Evolutionary conservation across 2,888 invertebrate genomes (phyloP).

Genomic region (Oscheius onirici): DNA sequence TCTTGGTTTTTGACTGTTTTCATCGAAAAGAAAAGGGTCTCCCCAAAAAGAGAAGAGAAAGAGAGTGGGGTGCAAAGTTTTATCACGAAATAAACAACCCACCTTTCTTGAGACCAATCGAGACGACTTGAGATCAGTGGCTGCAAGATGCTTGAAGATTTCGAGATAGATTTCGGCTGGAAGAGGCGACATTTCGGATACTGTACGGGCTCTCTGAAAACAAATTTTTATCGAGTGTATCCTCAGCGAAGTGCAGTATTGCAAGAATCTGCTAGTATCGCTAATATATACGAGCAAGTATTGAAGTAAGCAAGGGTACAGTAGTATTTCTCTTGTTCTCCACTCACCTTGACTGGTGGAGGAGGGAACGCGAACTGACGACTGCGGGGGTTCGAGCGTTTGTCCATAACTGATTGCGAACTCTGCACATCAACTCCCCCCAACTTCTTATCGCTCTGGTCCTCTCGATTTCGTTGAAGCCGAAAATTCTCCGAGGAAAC

Average conservation of each 20-base stretch:
- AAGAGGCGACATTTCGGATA: slow-evolving; percentile 1
- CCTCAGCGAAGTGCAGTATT: not conserved
- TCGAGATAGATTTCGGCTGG: slow-evolving; percentile 17
- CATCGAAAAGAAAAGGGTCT: slow-evolving; percentile 16
- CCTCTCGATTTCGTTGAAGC: slow-evolving; percentile 34
- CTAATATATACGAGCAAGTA: no score
- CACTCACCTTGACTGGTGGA: slow-evolving; percentile 28
- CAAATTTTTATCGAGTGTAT: not conserved
- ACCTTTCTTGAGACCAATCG: slow-evolving; percentile 18
- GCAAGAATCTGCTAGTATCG: not conserved
- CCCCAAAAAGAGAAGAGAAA: not conserved
- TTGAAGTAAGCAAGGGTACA: no score
- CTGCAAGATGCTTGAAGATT: slow-evolving; percentile 16
- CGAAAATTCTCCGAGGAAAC: slow-evolving; percentile 24
- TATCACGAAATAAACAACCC: not conserved
- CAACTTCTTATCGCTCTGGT: slow-evolving; percentile 11
- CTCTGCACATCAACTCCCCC: slow-evolving; percentile 15
- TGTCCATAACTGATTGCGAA: slow-evolving; percentile 31
- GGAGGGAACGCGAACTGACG: slow-evolving; percentile 20
- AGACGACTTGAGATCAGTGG: not conserved
- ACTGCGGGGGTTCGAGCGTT: slow-evolving; percentile 27
- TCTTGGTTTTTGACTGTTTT: slow-evolving; percentile 6
- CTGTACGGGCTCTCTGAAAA: slow-evolving; percentile 14
- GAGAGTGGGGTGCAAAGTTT: slow-evolving; percentile 9
- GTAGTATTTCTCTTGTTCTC: not conserved